Percentiles rank a stretch among this genome's conserved stretches.
Conservation (phyloP, 1,140 invertebrate genomes). For the Telenomus remus region DNA sequence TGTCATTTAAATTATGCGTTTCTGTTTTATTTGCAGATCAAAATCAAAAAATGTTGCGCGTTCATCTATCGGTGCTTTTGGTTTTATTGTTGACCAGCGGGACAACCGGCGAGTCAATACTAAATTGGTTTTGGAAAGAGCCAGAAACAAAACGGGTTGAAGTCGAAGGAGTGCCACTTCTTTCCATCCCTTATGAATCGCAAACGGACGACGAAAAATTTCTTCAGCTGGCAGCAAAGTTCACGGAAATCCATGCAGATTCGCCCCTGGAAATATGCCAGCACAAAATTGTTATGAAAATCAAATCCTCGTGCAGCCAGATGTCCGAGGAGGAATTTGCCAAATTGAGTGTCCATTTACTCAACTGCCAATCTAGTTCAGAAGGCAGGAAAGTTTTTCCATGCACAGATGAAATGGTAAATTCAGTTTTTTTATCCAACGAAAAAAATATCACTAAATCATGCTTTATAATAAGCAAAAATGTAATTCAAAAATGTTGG, state of each 20-base stretch:
- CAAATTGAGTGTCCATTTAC: conserved; percentile 81
- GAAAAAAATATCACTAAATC: too few relatives aligned
- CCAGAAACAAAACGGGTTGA: conserved; percentile 52
- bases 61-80: not conserved
- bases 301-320: conserved; percentile 77
- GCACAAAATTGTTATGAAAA: conserved; percentile 80
- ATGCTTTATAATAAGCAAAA: too few relatives aligned
- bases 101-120: conserved; percentile 53
- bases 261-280: conserved; percentile 81
- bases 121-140: conserved; percentile 68
- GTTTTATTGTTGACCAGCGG: conserved; percentile 10
- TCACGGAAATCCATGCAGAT: conserved; percentile 75
- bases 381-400: conserved; percentile 79
- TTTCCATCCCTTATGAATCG: conserved; percentile 78
- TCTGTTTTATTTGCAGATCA: conserved; percentile 3
- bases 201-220: conserved; percentile 81
- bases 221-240: conserved; percentile 78
- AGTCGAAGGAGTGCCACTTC: conserved; percentile 66
- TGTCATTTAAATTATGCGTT: not conserved
- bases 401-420: conserved; percentile 80
- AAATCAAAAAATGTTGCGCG: conserved; percentile 13
- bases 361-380: conserved; percentile 82
- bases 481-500: too few relatives aligned
- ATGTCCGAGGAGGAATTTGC: conserved; percentile 82
- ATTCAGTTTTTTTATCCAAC: not conserved